These are phyloP conservation scores for Potorous gilbertii DNA, from an alignment of 2,797 vertebrate species.

Conservation along the genomic window DNA sequence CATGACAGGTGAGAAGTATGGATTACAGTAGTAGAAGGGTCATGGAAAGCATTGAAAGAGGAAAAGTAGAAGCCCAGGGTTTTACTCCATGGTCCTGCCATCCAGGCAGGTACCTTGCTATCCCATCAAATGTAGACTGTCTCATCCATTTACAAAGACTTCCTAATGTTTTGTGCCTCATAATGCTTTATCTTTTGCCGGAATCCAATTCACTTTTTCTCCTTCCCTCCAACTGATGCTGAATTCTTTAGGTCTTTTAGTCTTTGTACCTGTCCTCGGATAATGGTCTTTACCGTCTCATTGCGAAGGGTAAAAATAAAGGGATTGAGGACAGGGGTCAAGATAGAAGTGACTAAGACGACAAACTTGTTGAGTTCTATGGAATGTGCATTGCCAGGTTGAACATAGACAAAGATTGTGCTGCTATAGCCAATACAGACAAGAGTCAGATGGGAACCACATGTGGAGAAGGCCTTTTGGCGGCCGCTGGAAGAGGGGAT, in stretches of 20 bases:
- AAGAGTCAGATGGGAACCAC: conserved; percentile 49
- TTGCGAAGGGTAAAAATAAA: conserved; percentile 60
- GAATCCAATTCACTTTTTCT: neutral
- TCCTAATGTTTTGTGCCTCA: neutral
- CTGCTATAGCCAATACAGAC: conserved; percentile 54
- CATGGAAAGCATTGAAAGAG: neutral
- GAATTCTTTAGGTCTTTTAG: neutral
- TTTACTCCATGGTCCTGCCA: neutral
- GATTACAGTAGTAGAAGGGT: neutral
- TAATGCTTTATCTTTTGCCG: neutral
- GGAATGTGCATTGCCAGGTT: conserved; percentile 1
- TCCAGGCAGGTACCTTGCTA: neutral
- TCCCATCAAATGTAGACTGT: neutral
- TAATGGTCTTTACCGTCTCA: conserved; percentile 42
- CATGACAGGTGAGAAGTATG: neutral
- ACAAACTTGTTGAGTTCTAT: conserved; percentile 26
- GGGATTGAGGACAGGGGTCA: conserved; percentile 57
- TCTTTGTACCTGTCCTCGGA: neutral
- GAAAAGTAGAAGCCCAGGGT: neutral
- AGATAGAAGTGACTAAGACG: conserved; percentile 41
- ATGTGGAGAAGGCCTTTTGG: conserved; percentile 50
- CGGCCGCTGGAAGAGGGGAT: conserved; percentile 40
- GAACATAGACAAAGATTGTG: conserved; percentile 59
- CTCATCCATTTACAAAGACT: neutral
- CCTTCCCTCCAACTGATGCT: neutral